Base-by-base conservation (phyloP, 2,888 invertebrate species). In the Eristalis intricaria region DNA sequence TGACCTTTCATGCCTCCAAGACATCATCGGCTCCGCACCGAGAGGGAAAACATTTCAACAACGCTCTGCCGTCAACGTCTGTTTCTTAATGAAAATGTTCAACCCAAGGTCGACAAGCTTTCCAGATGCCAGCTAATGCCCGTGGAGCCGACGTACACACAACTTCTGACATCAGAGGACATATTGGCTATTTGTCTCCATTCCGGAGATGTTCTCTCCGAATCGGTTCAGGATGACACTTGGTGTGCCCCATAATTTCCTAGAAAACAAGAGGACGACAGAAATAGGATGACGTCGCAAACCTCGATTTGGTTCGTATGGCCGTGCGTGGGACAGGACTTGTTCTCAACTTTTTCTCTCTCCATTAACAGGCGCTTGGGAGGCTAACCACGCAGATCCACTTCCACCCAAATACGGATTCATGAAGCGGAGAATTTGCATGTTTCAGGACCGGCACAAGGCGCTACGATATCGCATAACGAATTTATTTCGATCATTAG, bases 101-200 rank as follows among this genome's bases (percentile, higher is more conserved):
- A 61, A 61, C 32, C 43, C 15, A 63, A 71, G 70, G n/a, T 13
- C 23, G 56, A 56, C 56, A 56, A 15, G 8, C 8, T 13, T 22
- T 22, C 60, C 60, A 68, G 43, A 68, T 60, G 40, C 32, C 50
- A 50, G 13, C n/a, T n/a, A 60, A 63, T 43, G 43, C 26, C 61
- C 35, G 35, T 19, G 29, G 61, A 60, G 1, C 19, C 61, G 60
- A 77, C 61, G 50, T 43, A 32, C 11, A 63, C 23, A 19, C 56
- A 40, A 56, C 29, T 65, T 40, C 10, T 38, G 69, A 63, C 64
- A 78, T 70, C 64, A 63, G 32, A 32, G 22, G n/a, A n/a, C n/a
- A n/a, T n/a, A n/a, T n/a, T n/a, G n/a, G n/a, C 69, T 56, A 78
- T 79, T 71, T 79, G 65, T 71, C 64, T 65, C 64, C 78, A 29